Conservation (phyloP, 2,888 invertebrate genomes). For the Tetranychus piercei region DNA sequence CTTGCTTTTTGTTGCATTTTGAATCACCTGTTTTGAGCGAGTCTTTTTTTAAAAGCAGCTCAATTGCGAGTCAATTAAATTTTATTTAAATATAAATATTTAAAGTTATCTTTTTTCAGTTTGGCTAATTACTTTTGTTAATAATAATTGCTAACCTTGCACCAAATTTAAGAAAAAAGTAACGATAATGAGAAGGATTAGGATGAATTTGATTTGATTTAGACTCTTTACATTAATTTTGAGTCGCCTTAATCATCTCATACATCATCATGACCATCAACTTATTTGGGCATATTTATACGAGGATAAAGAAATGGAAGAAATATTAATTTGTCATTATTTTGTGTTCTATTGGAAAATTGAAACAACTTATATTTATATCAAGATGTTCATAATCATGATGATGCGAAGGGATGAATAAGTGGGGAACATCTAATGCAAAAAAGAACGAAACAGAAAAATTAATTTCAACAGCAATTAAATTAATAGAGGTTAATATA, state of each 20-base stretch:
- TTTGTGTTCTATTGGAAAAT: not conserved
- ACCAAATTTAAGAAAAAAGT: slow-evolving; percentile 1
- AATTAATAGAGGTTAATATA: not conserved
- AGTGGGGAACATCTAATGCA: not conserved
- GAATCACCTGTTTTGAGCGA: too few relatives aligned
- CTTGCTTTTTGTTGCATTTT: too few relatives aligned
- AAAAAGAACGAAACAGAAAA: not conserved
- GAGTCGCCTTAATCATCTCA: not conserved
- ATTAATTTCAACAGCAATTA: not conserved
- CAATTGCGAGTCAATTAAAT: too few relatives aligned
- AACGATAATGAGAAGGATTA: not conserved
- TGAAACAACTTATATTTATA: not conserved
- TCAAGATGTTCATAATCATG: not conserved
- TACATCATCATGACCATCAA: not conserved
- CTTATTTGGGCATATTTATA: not conserved
- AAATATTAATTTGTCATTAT: not conserved
- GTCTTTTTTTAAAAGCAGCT: too few relatives aligned
- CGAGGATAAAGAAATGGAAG: not conserved
- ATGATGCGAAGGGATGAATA: not conserved
- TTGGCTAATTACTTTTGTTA: not conserved
- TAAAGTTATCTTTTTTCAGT: not conserved
- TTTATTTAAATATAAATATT: too few relatives aligned
- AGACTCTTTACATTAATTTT: not conserved
- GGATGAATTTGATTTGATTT: not conserved
- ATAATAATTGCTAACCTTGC: not conserved